Evolutionary conservation across 2,113 vertebrate species (phyloP).

Genomic region (Tachysurus vachellii): DNA sequence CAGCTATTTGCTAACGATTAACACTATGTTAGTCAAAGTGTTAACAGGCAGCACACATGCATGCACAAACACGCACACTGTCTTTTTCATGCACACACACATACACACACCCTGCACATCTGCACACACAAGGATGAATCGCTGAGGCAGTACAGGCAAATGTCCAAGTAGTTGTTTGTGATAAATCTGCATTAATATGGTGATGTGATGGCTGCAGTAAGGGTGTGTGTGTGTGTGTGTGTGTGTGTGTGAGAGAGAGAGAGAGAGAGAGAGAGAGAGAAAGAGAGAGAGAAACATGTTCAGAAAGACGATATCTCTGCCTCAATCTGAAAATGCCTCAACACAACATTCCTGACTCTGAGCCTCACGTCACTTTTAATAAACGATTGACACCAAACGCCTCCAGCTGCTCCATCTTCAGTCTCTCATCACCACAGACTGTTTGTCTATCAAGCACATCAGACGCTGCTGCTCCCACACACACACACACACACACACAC

Average conservation of each 20-base stretch:
- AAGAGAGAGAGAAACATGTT: not conserved
- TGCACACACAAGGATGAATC: not conserved
- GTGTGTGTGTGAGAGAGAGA: conserved; percentile 2
- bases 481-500: conserved; percentile 10
- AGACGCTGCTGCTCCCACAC: not conserved
- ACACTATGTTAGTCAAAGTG: conserved; percentile 36
- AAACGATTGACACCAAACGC: conserved; percentile 27
- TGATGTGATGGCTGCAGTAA: conserved; percentile 10
- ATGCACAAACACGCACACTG: conserved; percentile 18
- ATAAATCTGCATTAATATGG: conserved; percentile 18
- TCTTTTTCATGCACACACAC: not conserved
- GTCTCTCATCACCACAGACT: conserved; percentile 18
- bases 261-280: no score
- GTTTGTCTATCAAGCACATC: conserved; percentile 33
- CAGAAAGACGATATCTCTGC: not conserved
- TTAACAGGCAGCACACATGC: conserved; percentile 44
- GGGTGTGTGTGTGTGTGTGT: not conserved
- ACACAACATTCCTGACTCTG: not conserved
- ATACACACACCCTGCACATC: conserved; percentile 14
- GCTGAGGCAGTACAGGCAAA: not conserved
- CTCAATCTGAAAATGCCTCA: conserved; percentile 22
- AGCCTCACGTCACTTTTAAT: conserved; percentile 37
- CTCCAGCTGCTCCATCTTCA: conserved; percentile 36
- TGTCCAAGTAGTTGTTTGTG: not conserved
- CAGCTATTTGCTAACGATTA: conserved; percentile 41